Base-by-base conservation (phyloP, 2,797 vertebrate genomes). In the Poeciliopsis paucimaculata region DNA sequence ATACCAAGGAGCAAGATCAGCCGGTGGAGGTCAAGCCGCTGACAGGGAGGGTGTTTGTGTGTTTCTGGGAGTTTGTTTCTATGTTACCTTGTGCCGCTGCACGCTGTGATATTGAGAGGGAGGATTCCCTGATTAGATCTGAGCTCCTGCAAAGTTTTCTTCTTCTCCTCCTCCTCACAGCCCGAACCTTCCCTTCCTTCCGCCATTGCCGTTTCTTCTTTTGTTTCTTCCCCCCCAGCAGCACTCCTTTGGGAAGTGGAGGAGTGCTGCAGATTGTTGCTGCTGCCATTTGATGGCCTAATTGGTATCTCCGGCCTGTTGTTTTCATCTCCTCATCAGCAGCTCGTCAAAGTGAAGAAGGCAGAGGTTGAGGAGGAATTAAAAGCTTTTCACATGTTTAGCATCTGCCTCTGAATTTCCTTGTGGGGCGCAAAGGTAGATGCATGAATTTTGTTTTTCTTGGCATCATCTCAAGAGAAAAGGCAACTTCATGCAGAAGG, bases 91-190 rank as follows among this genome's bases (percentile, higher is more conserved):
- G 75, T 79, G 77, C 73, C 84, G 76, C 66, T 18, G 46, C 72
- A 46, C 2, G 2, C 55, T 68, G 80, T 86, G 83, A 83, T 80
- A 87, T 72, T 77, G 86, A 92, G 92, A 91, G 79, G 87, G 90
- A 92, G 86, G 93, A 90, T 91, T 93, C 90, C 89, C 90, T 93
- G 91, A 95, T 95, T 94, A 94, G 91, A 92, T 88, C 86, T 85
- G 84, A 87, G 86, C 86, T 81, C 83, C 87, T 72, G 53, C 76
- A 87, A 91, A 86, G 47, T 84, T 89, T 79, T 72, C 79, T 70
- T 47, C 47, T 78, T 71, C 83, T 62, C 57, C 28, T 77, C 77
- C 76, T 85, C 72, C 46, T 81, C 47, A 1, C 80, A 72, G 77
- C 72, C 60, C 31, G 18, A 70, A 47, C 34, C 68, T 79, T 72